Base-by-base conservation (phyloP, 2,113 vertebrate species). In the Cardinalis cardinalis region DNA sequence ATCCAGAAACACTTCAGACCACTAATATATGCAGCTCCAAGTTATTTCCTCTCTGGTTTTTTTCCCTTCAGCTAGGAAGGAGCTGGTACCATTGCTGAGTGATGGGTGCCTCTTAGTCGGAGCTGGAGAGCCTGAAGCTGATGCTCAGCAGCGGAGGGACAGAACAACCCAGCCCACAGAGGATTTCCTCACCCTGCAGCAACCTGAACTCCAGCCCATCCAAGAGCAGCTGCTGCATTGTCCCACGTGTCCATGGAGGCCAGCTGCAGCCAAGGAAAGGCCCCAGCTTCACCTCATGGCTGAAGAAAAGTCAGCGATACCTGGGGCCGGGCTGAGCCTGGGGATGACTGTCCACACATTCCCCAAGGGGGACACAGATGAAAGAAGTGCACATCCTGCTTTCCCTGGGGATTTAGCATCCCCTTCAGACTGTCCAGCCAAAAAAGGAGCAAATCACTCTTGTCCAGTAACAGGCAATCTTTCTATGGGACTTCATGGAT, bases 1-100 rank as follows among this genome's bases (percentile, higher is more conserved):
- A 90, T 81, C 65, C 70, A 93, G 65, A 89, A 87, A 87, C 44
- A 56, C 41, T 88, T 84, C 48, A 84, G 76, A 81, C n/a, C 73
- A 64, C 53, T 65, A 78, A 87, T 34, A 68, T 7, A 63, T 8
- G 40, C 56, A 77, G 69, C 31, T 87, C 36, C 25, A 25, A 87
- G 40, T 53, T 81, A 81, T 74, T 90, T 90, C 52, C 69, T 86
- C 69, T 65, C 53, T 12, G 49, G 19, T 1, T 55, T 72, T 51
- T n/a, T 77, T 78, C 2, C 31, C n/a, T 69, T 58, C 7, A 65
- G 85, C 66, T 85, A 56, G 66, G 65, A 78, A 75, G 46, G 41
- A 87, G 58, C 20, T 68, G n/a, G 68, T 72, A 14, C 34, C 40
- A 23, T 5, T 79, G 85, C 75, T 1, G 9, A 69, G 70, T 12